Conservation (phyloP, 1,140 invertebrate genomes). For the Copidosoma floridanum region DNA sequence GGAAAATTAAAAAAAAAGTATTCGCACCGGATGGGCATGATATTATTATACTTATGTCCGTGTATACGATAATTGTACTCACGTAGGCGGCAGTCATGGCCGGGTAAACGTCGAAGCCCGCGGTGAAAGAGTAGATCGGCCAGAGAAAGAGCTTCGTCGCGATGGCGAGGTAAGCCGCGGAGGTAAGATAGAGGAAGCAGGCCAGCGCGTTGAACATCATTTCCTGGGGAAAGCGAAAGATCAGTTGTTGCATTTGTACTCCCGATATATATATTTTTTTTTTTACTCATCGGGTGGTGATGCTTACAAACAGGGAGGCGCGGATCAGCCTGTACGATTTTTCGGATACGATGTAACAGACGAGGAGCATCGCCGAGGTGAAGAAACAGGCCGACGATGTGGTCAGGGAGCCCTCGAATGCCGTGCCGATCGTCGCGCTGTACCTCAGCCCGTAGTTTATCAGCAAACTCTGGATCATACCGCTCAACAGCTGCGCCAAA, state of each 20-base stretch:
- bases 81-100: slow-evolving; percentile 82
- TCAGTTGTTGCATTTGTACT: background rate
- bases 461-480: slow-evolving; percentile 72
- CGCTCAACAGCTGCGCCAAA: slow-evolving; percentile 66
- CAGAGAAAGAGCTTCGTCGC: slow-evolving; percentile 73
- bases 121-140: slow-evolving; percentile 60
- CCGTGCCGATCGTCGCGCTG: slow-evolving; percentile 65
- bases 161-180: slow-evolving; percentile 73
- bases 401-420: slow-evolving; percentile 74
- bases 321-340: slow-evolving; percentile 71
- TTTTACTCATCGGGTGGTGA: too few species aligned
- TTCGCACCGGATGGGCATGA: too few species aligned
- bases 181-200: slow-evolving; percentile 72
- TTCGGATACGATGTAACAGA: slow-evolving; percentile 74
- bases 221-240: slow-evolving; percentile 62
- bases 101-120: slow-evolving; percentile 71
- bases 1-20: too few species aligned
- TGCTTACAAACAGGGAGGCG: slow-evolving; percentile 79
- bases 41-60: too few species aligned
- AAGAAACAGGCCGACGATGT: slow-evolving; percentile 73
- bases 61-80: slow-evolving; percentile 51
- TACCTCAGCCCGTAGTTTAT: slow-evolving; percentile 71
- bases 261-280: background rate
- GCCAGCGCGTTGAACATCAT: slow-evolving; percentile 73
- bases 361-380: slow-evolving; percentile 67